Conservation (phyloP, 2,113 vertebrate species). For the Labeo rohita region DNA sequence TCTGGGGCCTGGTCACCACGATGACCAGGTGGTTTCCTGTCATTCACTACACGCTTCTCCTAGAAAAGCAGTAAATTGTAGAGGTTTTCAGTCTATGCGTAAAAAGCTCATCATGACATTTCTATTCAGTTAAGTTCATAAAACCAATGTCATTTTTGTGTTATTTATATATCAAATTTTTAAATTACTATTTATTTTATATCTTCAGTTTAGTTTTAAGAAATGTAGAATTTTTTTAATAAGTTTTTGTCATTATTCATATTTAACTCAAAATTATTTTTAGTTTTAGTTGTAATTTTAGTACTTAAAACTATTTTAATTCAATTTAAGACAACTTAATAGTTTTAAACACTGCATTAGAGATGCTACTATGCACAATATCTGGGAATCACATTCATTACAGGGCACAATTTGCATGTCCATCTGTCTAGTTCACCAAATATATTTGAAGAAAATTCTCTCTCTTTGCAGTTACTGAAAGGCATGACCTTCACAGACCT, state of each 20-base stretch:
- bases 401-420: not conserved
- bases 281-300: not conserved
- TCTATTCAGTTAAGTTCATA: not conserved
- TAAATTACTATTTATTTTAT: not conserved
- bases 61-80: constrained; percentile 52
- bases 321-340: not conserved
- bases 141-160: too few relatives aligned
- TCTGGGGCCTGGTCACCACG: constrained; percentile 63
- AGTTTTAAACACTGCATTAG: not conserved
- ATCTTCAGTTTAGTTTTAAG: not conserved
- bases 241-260: not conserved
- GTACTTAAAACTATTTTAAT: not conserved
- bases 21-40: constrained; percentile 67
- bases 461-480: constrained; percentile 29
- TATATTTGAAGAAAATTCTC: not conserved
- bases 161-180: not conserved
- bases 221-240: not conserved
- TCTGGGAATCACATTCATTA: not conserved
- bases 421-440: not conserved
- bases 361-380: not conserved
- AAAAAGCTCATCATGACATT: not conserved
- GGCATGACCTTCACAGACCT: constrained; percentile 50
- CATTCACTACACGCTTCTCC: constrained; percentile 81
- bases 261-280: not conserved
- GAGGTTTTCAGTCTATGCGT: not conserved